A percentile compares a stretch with the other conserved stretches of the same genome.
phyloP scores from a whole-genome alignment of 2,113 vertebrate species.

The Oostethus manadensis region DNA sequence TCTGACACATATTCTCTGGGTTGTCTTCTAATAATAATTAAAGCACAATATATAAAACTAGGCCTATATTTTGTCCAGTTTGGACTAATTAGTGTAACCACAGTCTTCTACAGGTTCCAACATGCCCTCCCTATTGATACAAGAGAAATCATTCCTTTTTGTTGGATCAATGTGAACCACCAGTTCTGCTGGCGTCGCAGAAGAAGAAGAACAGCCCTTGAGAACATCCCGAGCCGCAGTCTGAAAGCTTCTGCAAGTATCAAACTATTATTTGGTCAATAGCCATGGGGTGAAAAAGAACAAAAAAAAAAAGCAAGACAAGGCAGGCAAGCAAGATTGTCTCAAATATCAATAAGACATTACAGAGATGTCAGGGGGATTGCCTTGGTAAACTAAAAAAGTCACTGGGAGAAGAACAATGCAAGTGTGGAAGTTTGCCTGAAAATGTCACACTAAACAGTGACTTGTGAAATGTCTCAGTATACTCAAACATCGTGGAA shows the following conservation, averaged over 20 bases:
- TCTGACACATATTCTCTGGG: too few relatives aligned
- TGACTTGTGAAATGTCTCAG: not conserved
- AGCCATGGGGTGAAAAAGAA: constrained; percentile 25
- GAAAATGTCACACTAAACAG: too few relatives aligned
- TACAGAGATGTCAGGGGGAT: not conserved
- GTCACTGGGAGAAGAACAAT: not conserved
- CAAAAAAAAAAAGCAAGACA: constrained; percentile 6
- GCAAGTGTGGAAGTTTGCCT: not conserved
- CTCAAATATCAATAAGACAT: constrained; percentile 2
- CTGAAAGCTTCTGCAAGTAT: constrained; percentile 17
- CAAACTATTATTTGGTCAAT: constrained; percentile 33
- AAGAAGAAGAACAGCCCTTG: constrained; percentile 13
- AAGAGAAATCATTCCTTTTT: constrained; percentile 19
- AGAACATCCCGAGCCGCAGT: constrained; percentile 29
- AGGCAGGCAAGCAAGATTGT: not conserved
- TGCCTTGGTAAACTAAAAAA: not conserved
- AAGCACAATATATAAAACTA: too few relatives aligned
- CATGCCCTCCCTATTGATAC: constrained; percentile 36
- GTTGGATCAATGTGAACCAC: constrained; percentile 46
- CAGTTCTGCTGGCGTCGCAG: constrained; percentile 7
- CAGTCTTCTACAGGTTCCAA: constrained; percentile 26
- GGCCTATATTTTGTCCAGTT: too few relatives aligned
- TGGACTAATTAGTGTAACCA: not conserved
- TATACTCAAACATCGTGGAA: not conserved
- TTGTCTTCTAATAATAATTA: too few relatives aligned